Base-by-base conservation (phyloP, 2,797 vertebrate genomes). In the Phoxinus dragarum region DNA sequence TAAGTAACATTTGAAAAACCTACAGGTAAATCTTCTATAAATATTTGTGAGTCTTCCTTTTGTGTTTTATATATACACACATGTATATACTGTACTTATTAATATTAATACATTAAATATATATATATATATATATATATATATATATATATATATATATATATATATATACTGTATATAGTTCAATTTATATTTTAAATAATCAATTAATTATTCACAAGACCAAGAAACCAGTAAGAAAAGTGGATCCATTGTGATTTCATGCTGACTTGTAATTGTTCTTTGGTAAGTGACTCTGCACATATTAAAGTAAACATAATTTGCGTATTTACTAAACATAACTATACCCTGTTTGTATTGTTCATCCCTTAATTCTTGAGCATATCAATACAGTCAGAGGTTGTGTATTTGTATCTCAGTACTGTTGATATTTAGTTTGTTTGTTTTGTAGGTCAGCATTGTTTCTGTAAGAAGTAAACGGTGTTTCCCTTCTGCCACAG, bases 401-500 rank as follows among this genome's bases (percentile, higher is more conserved):
- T 52, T 75, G 42, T 67, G 9, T 38, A 36, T 36, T 49, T 9
- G 42, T 31, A 67, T 40, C 8, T 84, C 47, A 68, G 3, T 66
- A 66, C 31, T 19, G 21, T 54, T 44, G 74, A 8, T 31, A 16
- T 69, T 54, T 75, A 27, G 47, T 69, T 78, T 74, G 72, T 86
- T 40, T 84, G 87, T 88, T 88, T 82, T 89, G 81, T 75, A 67
- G 84, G 68, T 87, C 73, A 80, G 54, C 79, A 80, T 87, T 81
- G 75, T 82, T 17, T 80, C 42, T 84, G 7, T 68, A n/a, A 49
- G 81, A 72, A 66, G 88, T 88, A 84, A 89, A 87, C 80, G 77
- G 68, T 84, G 77, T 86, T 84, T 86, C 87, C 87, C 52, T 82
- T 86, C 73, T 87, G 86, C 84, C 88, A 87, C 88, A 88, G 81